Evolutionary conservation across 2,888 invertebrate genomes (phyloP).

Genomic region (Phymatocera aterrima): DNA sequence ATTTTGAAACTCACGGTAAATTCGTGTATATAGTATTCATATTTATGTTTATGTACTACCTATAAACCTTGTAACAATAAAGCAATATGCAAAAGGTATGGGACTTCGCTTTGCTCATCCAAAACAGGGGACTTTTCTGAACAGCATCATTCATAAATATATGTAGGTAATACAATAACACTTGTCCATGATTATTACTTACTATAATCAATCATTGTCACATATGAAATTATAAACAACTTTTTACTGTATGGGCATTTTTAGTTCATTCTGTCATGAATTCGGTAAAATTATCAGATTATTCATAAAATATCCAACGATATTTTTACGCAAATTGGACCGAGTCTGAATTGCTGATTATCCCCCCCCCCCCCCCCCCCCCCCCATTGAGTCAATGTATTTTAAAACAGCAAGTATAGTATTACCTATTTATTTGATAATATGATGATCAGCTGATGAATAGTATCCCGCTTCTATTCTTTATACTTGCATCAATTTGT

Average conservation of each 20-base stretch:
- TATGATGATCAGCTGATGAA: conserved; percentile 55
- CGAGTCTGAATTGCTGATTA: not conserved
- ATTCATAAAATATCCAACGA: too few species aligned
- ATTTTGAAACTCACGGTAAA: conserved; percentile 54
- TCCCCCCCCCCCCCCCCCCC: too few species aligned
- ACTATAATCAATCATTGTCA: too few species aligned
- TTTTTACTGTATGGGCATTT: too few species aligned
- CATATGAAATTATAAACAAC: too few species aligned
- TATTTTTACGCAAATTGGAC: not conserved
- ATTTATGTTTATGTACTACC: conserved; percentile 52
- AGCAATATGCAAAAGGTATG: conserved; percentile 64
- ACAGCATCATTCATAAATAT: conserved; percentile 1
- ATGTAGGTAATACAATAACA: not conserved
- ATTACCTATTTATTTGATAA: conserved; percentile 49
- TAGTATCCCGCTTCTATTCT: conserved; percentile 49
- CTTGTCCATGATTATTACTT: too few species aligned
- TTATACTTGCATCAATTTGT: conserved; percentile 39
- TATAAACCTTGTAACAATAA: conserved; percentile 63
- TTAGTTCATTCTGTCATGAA: too few species aligned
- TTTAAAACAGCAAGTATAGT: conserved; percentile 34
- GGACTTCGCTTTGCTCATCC: conserved; percentile 53
- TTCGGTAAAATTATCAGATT: too few species aligned
- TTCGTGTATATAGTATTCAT: conserved; percentile 53
- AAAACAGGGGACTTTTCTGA: not conserved
- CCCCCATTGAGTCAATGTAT: conserved; percentile 37